These are phyloP conservation scores for Anguilla pacifica DNA, from an alignment of 2,797 vertebrate species.

Conservation along the genomic window DNA sequence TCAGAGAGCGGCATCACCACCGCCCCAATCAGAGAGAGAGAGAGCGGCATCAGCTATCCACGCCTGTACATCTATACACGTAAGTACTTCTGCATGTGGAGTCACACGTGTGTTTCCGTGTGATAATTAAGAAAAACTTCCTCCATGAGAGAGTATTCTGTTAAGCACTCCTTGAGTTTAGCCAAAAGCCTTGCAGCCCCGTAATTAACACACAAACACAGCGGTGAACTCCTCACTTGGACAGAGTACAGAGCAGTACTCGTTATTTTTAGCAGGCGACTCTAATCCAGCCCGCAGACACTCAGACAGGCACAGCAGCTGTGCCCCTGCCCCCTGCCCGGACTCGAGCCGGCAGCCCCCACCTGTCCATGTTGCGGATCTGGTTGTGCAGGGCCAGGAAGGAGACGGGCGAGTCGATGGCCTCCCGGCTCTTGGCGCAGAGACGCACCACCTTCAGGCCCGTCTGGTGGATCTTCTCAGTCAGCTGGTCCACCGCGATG, in stretches of 20 bases:
- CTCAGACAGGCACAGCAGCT: background rate
- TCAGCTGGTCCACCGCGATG: constrained; percentile 96
- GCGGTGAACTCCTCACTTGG: background rate
- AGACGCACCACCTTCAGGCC: constrained; percentile 95
- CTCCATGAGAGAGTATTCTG: background rate
- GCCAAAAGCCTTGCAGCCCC: background rate
- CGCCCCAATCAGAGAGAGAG: too few species aligned
- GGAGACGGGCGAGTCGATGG: constrained; percentile 96
- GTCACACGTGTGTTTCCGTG: too few species aligned
- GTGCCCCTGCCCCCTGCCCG: background rate
- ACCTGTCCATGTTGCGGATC: constrained; percentile 99
- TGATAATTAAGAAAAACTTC: too few species aligned
- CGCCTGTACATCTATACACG: too few species aligned
- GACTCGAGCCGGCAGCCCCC: background rate
- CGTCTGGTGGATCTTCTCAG: constrained; percentile 97
- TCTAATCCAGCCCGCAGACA: background rate
- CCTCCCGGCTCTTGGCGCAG: constrained; percentile 95
- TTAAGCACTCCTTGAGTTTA: background rate
- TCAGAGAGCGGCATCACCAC: too few species aligned
- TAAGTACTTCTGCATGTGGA: too few species aligned
- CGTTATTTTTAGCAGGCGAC: background rate
- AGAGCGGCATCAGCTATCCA: too few species aligned
- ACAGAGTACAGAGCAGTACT: background rate
- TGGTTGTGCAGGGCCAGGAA: constrained; percentile 97
- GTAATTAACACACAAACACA: background rate